Evolutionary conservation across 1,140 invertebrate species (phyloP).

Genomic region (Magallana gigas): DNA sequence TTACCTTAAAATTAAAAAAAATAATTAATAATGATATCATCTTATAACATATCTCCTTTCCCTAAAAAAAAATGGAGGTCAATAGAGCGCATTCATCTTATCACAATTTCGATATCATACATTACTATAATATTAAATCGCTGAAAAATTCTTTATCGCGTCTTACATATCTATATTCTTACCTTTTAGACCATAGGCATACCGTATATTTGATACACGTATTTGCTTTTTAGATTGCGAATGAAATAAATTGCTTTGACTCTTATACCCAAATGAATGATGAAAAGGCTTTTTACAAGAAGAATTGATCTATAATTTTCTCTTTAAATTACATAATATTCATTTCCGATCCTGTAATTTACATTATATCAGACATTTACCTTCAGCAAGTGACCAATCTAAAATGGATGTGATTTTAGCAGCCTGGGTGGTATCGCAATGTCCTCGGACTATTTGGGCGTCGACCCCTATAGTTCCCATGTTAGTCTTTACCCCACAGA

Average conservation of each 20-base stretch:
- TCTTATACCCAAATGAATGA: neutral
- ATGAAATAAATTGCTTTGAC: neutral
- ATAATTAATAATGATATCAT: neutral
- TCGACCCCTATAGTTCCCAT: slow-evolving; percentile 85
- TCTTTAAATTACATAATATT: neutral
- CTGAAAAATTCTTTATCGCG: too few species aligned
- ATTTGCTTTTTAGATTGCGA: neutral
- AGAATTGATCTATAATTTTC: neutral
- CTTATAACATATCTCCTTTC: neutral
- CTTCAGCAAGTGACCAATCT: slow-evolving; percentile 83
- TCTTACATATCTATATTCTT: too few species aligned
- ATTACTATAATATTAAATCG: neutral
- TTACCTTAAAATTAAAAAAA: slow-evolving; percentile 82
- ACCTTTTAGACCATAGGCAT: too few species aligned
- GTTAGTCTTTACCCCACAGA: slow-evolving; percentile 91
- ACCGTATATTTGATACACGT: neutral
- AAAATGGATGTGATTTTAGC: slow-evolving; percentile 84
- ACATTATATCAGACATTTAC: neutral
- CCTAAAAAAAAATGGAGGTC: too few species aligned
- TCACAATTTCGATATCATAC: neutral
- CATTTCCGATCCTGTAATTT: neutral
- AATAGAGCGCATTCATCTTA: neutral
- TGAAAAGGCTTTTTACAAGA: neutral
- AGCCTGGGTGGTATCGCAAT: slow-evolving; percentile 26
- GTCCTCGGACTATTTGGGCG: slow-evolving; percentile 81